A percentile compares a stretch with the other conserved stretches of the same genome.
Evolutionary conservation across 2,888 invertebrate species (phyloP).

Genomic region (Melitaea athalia): DNA sequence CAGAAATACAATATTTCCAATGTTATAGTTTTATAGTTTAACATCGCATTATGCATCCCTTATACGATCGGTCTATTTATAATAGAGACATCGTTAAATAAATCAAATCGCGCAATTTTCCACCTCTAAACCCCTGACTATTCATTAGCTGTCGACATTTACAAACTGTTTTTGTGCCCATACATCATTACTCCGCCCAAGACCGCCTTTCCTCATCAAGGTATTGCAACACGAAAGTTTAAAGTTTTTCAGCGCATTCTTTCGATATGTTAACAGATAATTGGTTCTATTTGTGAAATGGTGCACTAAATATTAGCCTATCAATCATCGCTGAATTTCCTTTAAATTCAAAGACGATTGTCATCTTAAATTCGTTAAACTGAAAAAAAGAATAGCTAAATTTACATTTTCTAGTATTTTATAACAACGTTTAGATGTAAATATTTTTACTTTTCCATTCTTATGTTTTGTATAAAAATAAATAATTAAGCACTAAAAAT

Average conservation of each 20-base stretch:
- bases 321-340: conserved; percentile 26
- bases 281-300: conserved; percentile 39
- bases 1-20: neutral
- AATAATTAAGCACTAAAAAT: too few species aligned
- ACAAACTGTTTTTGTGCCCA: conserved; percentile 60
- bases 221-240: conserved; percentile 23
- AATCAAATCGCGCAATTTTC: conserved; percentile 61
- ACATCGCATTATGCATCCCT: neutral
- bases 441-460: too few species aligned
- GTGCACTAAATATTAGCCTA: conserved; percentile 26
- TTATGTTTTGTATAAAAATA: too few species aligned
- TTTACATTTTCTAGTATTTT: neutral
- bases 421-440: too few species aligned
- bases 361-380: neutral
- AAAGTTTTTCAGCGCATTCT: conserved; percentile 45
- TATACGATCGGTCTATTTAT: conserved; percentile 14
- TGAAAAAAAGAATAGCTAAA: neutral
- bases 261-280: conserved; percentile 46
- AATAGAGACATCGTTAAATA: conserved; percentile 44
- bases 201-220: conserved; percentile 17
- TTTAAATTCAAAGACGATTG: neutral
- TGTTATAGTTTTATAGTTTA: too few species aligned
- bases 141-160: conserved; percentile 62
- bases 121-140: conserved; percentile 53
- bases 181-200: conserved; percentile 65